Evolutionary conservation across 1,140 invertebrate species (phyloP).

Genomic region (Drosophila melanogaster): Release_6_plus_ISO1_MT NT_033779.5:7275501-7276000

Average conservation of each 20-base stretch:
- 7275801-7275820: constrained; percentile 43
- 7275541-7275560: constrained; percentile 58
- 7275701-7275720: constrained; percentile 59
- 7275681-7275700: constrained; percentile 62
- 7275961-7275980: constrained; percentile 55
- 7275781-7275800: constrained; percentile 52
- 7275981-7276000: constrained; percentile 32
- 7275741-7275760: constrained; percentile 25
- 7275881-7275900: constrained; percentile 46
- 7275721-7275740: constrained; percentile 17
- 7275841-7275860: constrained; percentile 30
- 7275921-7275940: constrained; percentile 59
- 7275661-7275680: constrained; percentile 28
- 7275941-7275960: constrained; percentile 55
- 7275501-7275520: constrained; percentile 74
- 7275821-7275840: constrained; percentile 36
- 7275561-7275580: constrained; percentile 15
- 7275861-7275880: constrained; percentile 49
- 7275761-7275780: constrained; percentile 55
- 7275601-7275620: constrained; percentile 25
- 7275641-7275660: constrained; percentile 18
- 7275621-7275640: constrained; percentile 34
- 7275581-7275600: constrained; percentile 25
- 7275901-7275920: constrained; percentile 52
- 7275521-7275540: constrained; percentile 70